Percentiles rank a stretch among this genome's conserved stretches.
phyloP scores from a whole-genome alignment of 1,140 invertebrate species.

The Leptonema lineaticorne region DNA sequence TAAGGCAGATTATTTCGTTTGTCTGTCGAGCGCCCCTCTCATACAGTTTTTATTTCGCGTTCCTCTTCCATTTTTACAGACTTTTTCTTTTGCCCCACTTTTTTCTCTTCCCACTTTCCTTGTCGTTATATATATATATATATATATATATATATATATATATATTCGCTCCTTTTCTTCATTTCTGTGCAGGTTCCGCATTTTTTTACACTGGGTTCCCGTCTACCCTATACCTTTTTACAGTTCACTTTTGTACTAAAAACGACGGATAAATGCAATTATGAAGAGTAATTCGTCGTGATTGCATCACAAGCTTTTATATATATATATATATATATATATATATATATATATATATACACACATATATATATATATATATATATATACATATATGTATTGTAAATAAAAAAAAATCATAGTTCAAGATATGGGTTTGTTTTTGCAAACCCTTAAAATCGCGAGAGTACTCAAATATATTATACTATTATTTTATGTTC shows the following conservation, averaged over 20 bases:
- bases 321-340: not conserved
- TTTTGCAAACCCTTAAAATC: too few species aligned
- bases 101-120: not conserved
- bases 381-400: not conserved
- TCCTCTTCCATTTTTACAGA: too few species aligned
- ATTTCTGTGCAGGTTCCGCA: too few species aligned
- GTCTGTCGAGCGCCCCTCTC: not conserved
- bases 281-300: not conserved
- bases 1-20: conserved; percentile 33
- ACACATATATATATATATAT: not conserved
- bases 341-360: not conserved
- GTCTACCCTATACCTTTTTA: not conserved
- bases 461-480: too few species aligned
- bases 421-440: too few species aligned
- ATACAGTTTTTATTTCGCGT: not conserved
- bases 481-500: too few species aligned
- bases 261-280: conserved; percentile 4
- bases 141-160: too few species aligned
- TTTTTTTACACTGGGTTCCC: not conserved
- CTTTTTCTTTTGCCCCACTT: not conserved
- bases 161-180: too few species aligned
- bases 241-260: not conserved
- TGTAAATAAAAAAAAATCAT: too few species aligned
- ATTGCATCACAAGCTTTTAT: not conserved
- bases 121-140: too few species aligned